Conservation (phyloP, 1,140 invertebrate genomes). For the Cataglyphis hispanica region DNA sequence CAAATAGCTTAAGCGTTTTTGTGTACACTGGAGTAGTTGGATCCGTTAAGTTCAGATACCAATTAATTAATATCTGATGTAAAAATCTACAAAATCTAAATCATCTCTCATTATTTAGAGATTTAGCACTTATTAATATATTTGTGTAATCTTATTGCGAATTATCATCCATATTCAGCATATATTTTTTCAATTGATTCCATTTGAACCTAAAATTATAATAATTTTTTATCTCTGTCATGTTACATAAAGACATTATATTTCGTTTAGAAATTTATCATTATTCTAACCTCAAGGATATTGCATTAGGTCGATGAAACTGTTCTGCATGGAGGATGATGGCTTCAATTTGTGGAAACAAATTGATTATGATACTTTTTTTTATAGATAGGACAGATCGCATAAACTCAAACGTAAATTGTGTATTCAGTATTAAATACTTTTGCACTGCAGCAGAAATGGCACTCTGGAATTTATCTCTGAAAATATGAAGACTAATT, state of each 20-base stretch:
- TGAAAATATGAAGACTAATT: slow-evolving; percentile 68
- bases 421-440: slow-evolving; percentile 70
- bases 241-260: background rate
- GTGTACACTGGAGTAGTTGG: slow-evolving; percentile 28
- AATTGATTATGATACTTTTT: slow-evolving; percentile 66
- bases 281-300: slow-evolving; percentile 78
- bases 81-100: slow-evolving; percentile 46
- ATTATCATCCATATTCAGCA: slow-evolving; percentile 46
- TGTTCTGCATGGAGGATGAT: slow-evolving; percentile 77
- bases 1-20: slow-evolving; percentile 11
- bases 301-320: slow-evolving; percentile 71
- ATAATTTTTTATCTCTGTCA: slow-evolving; percentile 4
- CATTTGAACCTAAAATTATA: slow-evolving; percentile 74
- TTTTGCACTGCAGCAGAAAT: slow-evolving; percentile 71
- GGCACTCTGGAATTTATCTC: slow-evolving; percentile 75
- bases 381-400: slow-evolving; percentile 70
- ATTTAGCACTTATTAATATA: slow-evolving; percentile 63
- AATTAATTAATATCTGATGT: slow-evolving; percentile 31
- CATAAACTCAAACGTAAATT: slow-evolving; percentile 79
- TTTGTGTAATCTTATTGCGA: slow-evolving; percentile 60
- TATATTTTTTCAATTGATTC: slow-evolving; percentile 66
- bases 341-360: slow-evolving; percentile 73
- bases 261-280: slow-evolving; percentile 33
- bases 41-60: slow-evolving; percentile 21
- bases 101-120: slow-evolving; percentile 36